Conservation (phyloP, 2,888 invertebrate species). For the Tiliacea citrago region DNA sequence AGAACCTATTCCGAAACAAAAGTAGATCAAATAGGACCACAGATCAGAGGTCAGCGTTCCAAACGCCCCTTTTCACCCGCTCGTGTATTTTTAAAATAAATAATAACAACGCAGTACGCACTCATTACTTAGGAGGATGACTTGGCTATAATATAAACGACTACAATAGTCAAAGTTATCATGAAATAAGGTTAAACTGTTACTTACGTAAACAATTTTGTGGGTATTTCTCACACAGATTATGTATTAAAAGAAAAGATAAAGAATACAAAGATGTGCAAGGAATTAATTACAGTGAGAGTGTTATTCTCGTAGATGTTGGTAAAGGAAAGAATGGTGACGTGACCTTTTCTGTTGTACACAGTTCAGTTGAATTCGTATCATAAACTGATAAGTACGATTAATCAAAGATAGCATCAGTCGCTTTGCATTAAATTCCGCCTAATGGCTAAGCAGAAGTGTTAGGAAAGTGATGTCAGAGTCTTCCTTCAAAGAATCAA, state of each 20-base stretch:
- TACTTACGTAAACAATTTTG: slow-evolving; percentile 45
- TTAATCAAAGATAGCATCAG: too few relatives aligned
- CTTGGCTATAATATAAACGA: slow-evolving; percentile 13
- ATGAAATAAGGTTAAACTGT: slow-evolving; percentile 45
- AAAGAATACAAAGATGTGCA: slow-evolving; percentile 11
- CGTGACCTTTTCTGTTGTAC: background rate
- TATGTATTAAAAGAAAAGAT: slow-evolving; percentile 9
- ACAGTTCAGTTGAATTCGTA: background rate
- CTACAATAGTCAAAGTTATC: slow-evolving; percentile 33
- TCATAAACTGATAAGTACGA: background rate
- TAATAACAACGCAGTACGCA: slow-evolving; percentile 10
- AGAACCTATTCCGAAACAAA: background rate
- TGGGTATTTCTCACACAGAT: slow-evolving; percentile 27
- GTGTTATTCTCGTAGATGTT: background rate
- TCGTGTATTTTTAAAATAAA: slow-evolving; percentile 14
- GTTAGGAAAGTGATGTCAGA: background rate
- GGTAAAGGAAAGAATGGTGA: background rate
- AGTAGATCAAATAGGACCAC: background rate
- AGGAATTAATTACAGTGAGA: background rate
- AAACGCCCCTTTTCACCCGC: slow-evolving; percentile 18
- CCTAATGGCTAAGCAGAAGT: background rate
- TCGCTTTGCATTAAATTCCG: background rate
- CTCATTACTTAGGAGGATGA: slow-evolving; percentile 40
- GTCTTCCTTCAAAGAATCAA: background rate
- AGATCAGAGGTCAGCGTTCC: slow-evolving; percentile 2